A percentile compares a stretch with the other conserved stretches of the same genome.
Conservation (phyloP, 1,140 invertebrate species). For the Drosophila orosa region DNA sequence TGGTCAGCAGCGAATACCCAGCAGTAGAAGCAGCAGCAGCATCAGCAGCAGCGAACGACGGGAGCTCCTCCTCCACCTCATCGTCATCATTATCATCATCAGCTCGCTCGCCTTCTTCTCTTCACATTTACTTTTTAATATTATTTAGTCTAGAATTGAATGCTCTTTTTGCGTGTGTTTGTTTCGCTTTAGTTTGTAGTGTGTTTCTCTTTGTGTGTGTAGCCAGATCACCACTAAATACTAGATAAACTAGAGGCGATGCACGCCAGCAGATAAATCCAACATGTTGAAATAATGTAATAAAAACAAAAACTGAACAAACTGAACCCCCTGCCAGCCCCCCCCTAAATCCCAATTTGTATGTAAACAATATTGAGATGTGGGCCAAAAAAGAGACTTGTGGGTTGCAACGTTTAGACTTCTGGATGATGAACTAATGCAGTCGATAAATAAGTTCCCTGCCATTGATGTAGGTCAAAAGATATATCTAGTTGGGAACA, state of each 20-base stretch:
- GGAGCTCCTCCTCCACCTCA: conserved; percentile 23
- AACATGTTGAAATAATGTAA: conserved; percentile 60
- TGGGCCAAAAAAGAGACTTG: conserved; percentile 42
- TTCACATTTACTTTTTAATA: conserved; percentile 51
- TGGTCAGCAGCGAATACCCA: conserved; percentile 26
- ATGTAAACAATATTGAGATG: conserved; percentile 47
- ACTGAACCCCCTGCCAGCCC: conserved; percentile 15
- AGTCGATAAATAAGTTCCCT: conserved; percentile 9
- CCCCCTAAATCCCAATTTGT: conserved; percentile 6
- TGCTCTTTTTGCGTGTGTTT: conserved; percentile 58
- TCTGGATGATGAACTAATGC: conserved; percentile 21
- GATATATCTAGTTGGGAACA: not conserved
- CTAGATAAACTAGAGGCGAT: conserved; percentile 33
- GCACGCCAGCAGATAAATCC: conserved; percentile 36
- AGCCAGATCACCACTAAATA: conserved; percentile 29
- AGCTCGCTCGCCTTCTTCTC: conserved; percentile 27
- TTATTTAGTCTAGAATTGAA: conserved; percentile 58
- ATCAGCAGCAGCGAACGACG: conserved; percentile 14
- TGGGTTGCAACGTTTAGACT: conserved; percentile 9
- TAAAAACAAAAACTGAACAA: conserved; percentile 49
- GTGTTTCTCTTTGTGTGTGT: conserved; percentile 53
- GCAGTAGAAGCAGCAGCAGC: conserved; percentile 16
- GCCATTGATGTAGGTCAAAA: conserved; percentile 38
- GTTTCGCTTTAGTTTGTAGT: conserved; percentile 63
- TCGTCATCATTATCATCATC: conserved; percentile 37